Evolutionary conservation across 2,113 vertebrate genomes (phyloP), one percentile per base, ranked within the genome.

Genomic region (Lota lota): DNA sequence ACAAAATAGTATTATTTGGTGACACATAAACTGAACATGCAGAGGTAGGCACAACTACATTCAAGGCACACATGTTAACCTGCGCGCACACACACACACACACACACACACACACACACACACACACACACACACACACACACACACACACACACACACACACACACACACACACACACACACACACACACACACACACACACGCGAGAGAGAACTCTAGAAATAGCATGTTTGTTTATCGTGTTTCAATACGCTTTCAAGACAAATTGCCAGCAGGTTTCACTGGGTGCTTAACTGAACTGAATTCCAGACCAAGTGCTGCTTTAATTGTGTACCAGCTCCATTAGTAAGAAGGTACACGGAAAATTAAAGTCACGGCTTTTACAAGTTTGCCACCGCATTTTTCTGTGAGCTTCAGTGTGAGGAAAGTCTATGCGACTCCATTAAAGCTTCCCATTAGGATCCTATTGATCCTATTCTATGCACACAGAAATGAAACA

Each of bases 191-290:
- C 70, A 67, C 73, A 64, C 58, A 64, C 69, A 63, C 22, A 69
- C 15, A 60, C 10, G 8, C 7, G 4, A 11, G 18, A 20, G 8
- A 60, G 16, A n/a, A 56, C n/a, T 0, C 40, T 17, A 3, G 53
- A 56, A 56, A 73, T 79, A 11, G 40, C 40, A 14, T 47, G 40
- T 73, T 69, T 57, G 67, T 83, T 80, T 14, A 75, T 66, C 62
- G 51, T 71, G 61, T 60, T 57, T 61, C 8, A 16, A 19, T 22
- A 11, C 4, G 4, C 57, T 61, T 20, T 60, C 22, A 22, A 16
- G 22, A 70, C 64, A 72, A 65, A 73, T 66, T 57, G 66, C 70
- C 71, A 69, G 70, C 19, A 66, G 58, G 60, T 60, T 28, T 61
- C 67, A 68, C 69, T 68, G 72, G 66, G 57, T 60, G 70, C 68